Percentiles rank a stretch among this genome's conserved stretches.
Evolutionary conservation across 2,888 invertebrate genomes (phyloP).

Genomic region (Lasioglossum pauxillum): DNA sequence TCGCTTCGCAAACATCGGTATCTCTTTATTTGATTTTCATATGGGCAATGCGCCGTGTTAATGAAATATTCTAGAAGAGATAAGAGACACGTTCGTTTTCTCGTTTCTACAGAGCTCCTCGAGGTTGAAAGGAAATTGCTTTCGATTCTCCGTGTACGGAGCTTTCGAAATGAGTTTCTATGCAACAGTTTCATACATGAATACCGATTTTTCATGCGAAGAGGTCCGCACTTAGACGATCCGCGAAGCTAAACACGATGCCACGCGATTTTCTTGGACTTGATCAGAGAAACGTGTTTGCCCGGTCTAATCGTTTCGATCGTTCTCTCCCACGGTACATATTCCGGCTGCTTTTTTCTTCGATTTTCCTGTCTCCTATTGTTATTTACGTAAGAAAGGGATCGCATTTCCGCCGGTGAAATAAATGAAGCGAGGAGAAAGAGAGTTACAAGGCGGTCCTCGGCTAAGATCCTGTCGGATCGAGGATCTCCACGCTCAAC

Average conservation of each 20-base stretch:
- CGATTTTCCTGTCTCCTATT: neutral
- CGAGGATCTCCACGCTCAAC: neutral
- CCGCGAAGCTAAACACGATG: too few relatives aligned
- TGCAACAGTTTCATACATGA: neutral
- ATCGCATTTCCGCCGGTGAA: neutral
- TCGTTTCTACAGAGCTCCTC: neutral
- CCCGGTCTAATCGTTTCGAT: neutral
- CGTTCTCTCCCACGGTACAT: neutral
- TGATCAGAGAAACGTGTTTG: neutral
- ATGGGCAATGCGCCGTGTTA: neutral
- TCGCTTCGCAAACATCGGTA: neutral
- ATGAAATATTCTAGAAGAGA: neutral
- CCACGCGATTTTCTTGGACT: neutral
- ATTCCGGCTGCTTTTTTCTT: neutral
- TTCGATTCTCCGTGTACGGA: neutral
- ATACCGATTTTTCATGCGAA: neutral
- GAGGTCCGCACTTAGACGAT: too few relatives aligned
- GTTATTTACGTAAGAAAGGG: conserved; percentile 4
- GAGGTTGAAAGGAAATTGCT: neutral
- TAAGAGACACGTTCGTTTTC: neutral
- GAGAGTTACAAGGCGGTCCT: neutral
- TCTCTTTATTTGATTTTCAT: neutral
- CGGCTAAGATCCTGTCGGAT: neutral
- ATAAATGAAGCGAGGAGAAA: neutral
- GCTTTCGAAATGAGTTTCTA: neutral